phyloP scores from a whole-genome alignment of 2,113 vertebrate species.

The Silurus meridionalis region DNA sequence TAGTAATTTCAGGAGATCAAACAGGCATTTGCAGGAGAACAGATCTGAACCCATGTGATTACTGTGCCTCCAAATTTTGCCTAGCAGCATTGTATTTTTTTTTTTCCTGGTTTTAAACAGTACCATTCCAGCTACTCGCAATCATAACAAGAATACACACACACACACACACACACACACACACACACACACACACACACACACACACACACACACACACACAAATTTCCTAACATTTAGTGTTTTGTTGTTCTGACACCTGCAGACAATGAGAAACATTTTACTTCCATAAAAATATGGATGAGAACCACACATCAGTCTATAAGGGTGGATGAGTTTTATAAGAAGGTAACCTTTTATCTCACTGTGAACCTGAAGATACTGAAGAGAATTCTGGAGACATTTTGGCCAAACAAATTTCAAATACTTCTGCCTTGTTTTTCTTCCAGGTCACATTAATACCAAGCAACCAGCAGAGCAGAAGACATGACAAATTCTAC shows the following conservation, averaged over 20 bases:
- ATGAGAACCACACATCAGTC: background rate
- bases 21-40: background rate
- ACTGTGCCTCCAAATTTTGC: background rate
- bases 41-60: constrained; percentile 10
- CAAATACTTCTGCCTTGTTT: background rate
- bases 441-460: background rate
- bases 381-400: background rate
- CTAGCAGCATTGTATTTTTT: constrained; percentile 41
- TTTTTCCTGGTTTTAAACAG: constrained; percentile 3
- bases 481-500: background rate
- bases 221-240: background rate
- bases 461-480: background rate
- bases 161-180: background rate
- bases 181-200: too few species aligned
- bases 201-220: too few species aligned
- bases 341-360: background rate
- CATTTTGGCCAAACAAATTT: background rate
- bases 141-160: background rate
- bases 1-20: background rate
- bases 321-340: background rate
- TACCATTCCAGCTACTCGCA: background rate
- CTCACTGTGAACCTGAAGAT: background rate
- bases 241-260: background rate
- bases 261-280: background rate
- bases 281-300: background rate